Base-by-base conservation (phyloP, 2,888 invertebrate genomes). In the Pristionchus entomophagus region DNA sequence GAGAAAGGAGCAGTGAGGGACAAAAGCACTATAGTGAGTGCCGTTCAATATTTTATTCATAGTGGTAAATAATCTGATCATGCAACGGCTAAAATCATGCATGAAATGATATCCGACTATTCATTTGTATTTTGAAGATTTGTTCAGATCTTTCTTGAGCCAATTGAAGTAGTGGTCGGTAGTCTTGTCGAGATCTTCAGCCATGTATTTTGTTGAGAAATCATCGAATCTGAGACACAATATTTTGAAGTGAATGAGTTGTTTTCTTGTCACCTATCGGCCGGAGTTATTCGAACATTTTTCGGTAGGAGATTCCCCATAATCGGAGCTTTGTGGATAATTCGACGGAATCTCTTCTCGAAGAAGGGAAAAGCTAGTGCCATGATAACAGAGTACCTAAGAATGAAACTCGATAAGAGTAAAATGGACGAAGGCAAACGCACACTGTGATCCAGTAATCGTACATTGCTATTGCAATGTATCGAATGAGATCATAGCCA, bases 391-490 rank as follows among this genome's bases (percentile, higher is more conserved):
- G 56, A 56, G 19, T 56, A 56, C 19, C 56, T 56, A 22, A 17
- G n/a, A 5, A 17, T 56, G n/a, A n/a, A n/a, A n/a, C n/a, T n/a
- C n/a, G n/a, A n/a, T n/a, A n/a, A n/a, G n/a, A n/a, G n/a, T 22
- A 22, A 22, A 22, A 56, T n/a, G n/a, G 56, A n/a, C 8, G n/a
- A n/a, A n/a, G n/a, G 1, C 22, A n/a, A 73, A 41, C 73, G n/a
- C 26, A 73, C 73, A 73, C 73, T 12, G 73, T 73, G 26, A 73
- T 73, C 73, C 73, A 73, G 73, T 41, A 73, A 17, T 73, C 73
- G 41, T 73, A 73, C 73, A 73, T 73, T 38, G 73, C 73, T n/a
- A 73, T 73, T 41, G 73, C 41, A 26, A 73, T 6, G 22, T 14
- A 73, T 73, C 73, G 22, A 73, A 73, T 73, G 26, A 73, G 73